Percentiles rank a stretch among this genome's conserved stretches.
Evolutionary conservation across 2,113 vertebrate species (phyloP).

Genomic region (Caloenas nicobarica): DNA sequence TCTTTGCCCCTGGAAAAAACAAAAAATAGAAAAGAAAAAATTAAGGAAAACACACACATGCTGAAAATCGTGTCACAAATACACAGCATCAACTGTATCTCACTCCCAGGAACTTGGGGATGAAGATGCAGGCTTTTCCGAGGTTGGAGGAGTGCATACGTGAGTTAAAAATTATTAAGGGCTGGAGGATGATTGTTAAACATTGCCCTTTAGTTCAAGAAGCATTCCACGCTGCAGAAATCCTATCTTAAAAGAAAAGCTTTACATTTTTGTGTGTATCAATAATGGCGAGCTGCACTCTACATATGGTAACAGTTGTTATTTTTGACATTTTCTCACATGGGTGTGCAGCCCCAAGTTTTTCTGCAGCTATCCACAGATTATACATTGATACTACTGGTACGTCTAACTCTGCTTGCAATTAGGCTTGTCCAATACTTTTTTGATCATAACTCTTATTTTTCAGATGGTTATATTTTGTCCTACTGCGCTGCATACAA

Average conservation of each 20-base stretch:
- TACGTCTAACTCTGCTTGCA: not conserved
- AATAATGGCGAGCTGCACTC: not conserved
- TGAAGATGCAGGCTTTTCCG: not conserved
- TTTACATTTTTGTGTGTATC: fast-evolving
- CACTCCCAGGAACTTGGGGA: not conserved
- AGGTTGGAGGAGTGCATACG: not conserved
- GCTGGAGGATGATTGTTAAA: not conserved
- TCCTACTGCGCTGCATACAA: not conserved
- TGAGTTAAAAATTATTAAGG: constrained; percentile 41
- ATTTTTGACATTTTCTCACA: not conserved
- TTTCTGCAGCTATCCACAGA: not conserved
- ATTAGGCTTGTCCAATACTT: not conserved
- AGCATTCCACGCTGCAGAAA: not conserved
- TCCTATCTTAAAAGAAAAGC: not conserved
- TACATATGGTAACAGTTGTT: fast-evolving
- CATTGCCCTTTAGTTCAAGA: constrained; percentile 21
- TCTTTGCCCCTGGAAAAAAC: not conserved
- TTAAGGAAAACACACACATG: too few species aligned
- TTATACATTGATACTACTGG: not conserved
- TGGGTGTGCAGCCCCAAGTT: not conserved
- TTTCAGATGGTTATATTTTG: not conserved
- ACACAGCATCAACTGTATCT: not conserved
- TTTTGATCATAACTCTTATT: not conserved
- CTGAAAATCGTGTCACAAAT: not conserved
- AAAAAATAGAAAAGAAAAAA: not conserved